Conservation (phyloP, 2,888 invertebrate species). For the Augiades crinisus region DNA sequence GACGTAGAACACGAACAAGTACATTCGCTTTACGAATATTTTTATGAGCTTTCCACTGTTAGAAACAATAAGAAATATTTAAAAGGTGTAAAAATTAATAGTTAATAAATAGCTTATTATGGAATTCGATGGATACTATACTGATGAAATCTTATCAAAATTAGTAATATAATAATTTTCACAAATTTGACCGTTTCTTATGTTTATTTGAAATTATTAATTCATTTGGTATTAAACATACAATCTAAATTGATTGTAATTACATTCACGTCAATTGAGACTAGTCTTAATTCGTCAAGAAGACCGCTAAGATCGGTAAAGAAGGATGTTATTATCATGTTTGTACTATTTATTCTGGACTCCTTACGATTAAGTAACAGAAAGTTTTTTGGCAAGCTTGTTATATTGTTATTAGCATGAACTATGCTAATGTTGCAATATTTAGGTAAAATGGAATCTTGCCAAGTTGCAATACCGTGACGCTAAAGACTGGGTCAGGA, state of each 20-base stretch:
- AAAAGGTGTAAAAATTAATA: background rate
- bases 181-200: background rate
- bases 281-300: background rate
- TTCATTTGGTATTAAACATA: slow-evolving; percentile 15
- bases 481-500: slow-evolving; percentile 31
- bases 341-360: background rate
- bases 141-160: background rate
- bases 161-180: background rate
- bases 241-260: slow-evolving; percentile 14
- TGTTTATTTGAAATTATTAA: background rate
- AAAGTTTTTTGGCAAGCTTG: slow-evolving; percentile 45
- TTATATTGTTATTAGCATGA: slow-evolving; percentile 47
- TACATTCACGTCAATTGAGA: background rate
- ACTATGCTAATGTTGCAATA: slow-evolving; percentile 48
- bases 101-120: background rate
- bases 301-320: too few species aligned
- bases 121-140: background rate
- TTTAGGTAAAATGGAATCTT: slow-evolving; percentile 57
- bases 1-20: too few species aligned
- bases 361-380: slow-evolving; percentile 4
- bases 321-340: background rate
- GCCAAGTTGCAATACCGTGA: slow-evolving; percentile 57
- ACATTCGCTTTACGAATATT: too few species aligned
- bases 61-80: too few species aligned
- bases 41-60: too few species aligned